Percentiles rank a stretch among this genome's conserved stretches.
Conservation (phyloP, 2,888 invertebrate genomes). For the Erebia ligea region DNA sequence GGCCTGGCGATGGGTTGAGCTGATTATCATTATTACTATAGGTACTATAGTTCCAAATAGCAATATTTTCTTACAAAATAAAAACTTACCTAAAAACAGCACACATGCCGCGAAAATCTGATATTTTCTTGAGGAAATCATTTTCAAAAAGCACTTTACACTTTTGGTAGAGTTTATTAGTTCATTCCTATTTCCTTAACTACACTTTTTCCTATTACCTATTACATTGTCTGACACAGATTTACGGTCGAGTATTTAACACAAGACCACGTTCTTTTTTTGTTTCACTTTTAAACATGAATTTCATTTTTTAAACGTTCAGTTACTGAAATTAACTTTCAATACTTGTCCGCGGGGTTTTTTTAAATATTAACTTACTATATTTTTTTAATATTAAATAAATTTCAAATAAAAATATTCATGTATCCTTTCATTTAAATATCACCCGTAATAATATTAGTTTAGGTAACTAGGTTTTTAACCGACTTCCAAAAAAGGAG, state of each 20-base stretch:
- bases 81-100: conserved; percentile 25
- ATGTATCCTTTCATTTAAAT: too few relatives aligned
- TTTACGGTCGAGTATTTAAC: not conserved
- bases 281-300: conserved; percentile 4
- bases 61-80: not conserved
- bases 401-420: not conserved
- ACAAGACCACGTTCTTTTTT: not conserved
- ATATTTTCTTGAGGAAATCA: conserved; percentile 26
- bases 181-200: conserved; percentile 7
- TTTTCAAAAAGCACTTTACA: conserved; percentile 3
- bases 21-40: too few relatives aligned
- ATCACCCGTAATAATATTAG: too few relatives aligned
- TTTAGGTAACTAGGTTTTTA: too few relatives aligned
- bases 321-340: not conserved
- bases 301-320: conserved; percentile 6
- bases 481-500: too few relatives aligned
- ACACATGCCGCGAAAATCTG: conserved; percentile 14
- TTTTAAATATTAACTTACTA: not conserved
- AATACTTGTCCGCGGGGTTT: not conserved
- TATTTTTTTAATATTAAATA: not conserved
- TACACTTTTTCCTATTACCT: not conserved
- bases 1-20: too few relatives aligned
- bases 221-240: conserved; percentile 6
- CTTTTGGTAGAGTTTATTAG: not conserved
- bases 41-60: too few relatives aligned